Conservation (phyloP, 2,113 vertebrate species). For the Procapra przewalskii region DNA sequence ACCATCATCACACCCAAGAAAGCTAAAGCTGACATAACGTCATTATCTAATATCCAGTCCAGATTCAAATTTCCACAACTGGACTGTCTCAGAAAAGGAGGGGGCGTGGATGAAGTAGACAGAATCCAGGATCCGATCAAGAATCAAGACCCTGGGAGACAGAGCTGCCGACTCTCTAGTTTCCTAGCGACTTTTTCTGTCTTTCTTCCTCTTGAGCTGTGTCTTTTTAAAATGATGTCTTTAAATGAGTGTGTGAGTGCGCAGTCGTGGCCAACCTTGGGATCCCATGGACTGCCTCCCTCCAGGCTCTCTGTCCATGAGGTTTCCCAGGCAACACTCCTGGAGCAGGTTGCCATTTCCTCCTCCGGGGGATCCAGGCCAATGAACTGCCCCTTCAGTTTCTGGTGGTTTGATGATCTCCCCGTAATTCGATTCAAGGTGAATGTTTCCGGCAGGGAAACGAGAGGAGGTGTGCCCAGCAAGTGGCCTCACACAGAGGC, state of each 20-base stretch:
- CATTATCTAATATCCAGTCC: background rate
- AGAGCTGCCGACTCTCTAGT: background rate
- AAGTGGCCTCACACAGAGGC: rapidly evolving
- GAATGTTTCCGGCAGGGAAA: background rate
- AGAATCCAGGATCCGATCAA: background rate
- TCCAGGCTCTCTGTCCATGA: background rate
- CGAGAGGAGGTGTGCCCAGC: background rate
- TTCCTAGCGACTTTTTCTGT: background rate
- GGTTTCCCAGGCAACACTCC: background rate
- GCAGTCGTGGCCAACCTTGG: background rate
- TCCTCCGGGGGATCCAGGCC: background rate
- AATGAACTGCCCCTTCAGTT: background rate
- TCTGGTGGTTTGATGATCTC: background rate
- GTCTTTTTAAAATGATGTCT: background rate
- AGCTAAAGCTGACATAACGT: background rate
- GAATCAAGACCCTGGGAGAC: background rate
- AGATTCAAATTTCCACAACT: background rate
- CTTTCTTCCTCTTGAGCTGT: background rate
- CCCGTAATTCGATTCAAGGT: background rate
- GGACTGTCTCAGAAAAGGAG: background rate
- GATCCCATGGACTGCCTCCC: background rate
- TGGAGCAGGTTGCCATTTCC: background rate
- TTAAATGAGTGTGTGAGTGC: background rate
- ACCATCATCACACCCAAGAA: background rate
- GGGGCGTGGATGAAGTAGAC: background rate